phyloP scores from a whole-genome alignment of 2,797 vertebrate genomes.

The Melanotaenia nigrans region DNA sequence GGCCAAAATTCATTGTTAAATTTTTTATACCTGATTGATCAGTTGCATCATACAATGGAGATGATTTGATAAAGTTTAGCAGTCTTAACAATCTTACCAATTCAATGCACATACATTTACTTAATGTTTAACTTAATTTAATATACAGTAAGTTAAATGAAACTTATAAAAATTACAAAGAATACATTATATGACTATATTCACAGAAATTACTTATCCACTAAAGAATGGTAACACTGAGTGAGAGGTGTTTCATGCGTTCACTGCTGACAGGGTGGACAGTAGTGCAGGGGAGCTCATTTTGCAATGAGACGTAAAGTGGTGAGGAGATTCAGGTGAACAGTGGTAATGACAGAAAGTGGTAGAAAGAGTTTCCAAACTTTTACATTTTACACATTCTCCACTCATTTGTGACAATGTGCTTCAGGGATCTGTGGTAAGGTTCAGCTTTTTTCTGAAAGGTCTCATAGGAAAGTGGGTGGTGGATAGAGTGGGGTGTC shows the following conservation, averaged over 20 bases:
- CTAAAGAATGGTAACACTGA: constrained; percentile 66
- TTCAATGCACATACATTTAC: constrained; percentile 42
- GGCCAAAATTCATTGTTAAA: constrained; percentile 37
- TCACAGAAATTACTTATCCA: constrained; percentile 55
- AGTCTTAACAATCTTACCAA: constrained; percentile 45
- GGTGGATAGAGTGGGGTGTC: constrained; percentile 11
- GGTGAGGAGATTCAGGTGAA: constrained; percentile 33
- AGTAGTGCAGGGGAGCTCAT: constrained; percentile 36
- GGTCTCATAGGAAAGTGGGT: constrained; percentile 17
- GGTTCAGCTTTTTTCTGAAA: background rate
- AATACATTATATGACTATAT: constrained; percentile 33
- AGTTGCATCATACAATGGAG: constrained; percentile 9
- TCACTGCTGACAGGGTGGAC: constrained; percentile 42
- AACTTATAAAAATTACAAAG: constrained; percentile 51
- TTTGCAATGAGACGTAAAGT: constrained; percentile 49
- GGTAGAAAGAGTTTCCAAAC: constrained; percentile 21
- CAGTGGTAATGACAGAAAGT: constrained; percentile 11
- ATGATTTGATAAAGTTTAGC: constrained; percentile 18
- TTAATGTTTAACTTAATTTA: constrained; percentile 54
- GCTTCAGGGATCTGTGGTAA: constrained; percentile 32
- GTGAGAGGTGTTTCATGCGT: constrained; percentile 70
- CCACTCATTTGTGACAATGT: constrained; percentile 19
- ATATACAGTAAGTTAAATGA: constrained; percentile 52
- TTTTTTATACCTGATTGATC: constrained; percentile 2
- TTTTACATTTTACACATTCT: constrained; percentile 15